Evolutionary conservation across 53 echinoderm and acorn worm genomes (phyloP).

Genomic region (Temnopleurus reevesii): DNA sequence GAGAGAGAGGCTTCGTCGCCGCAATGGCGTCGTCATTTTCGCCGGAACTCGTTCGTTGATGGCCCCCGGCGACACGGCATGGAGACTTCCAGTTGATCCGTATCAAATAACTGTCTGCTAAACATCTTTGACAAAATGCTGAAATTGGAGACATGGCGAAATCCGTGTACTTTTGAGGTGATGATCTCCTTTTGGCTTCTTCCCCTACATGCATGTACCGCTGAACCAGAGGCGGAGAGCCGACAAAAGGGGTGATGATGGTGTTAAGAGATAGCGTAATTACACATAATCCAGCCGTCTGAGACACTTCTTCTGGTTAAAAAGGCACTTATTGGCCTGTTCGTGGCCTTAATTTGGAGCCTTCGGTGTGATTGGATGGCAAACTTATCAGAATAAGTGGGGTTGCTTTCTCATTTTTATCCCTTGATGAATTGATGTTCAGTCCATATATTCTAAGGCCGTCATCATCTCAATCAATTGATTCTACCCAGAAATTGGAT

Average conservation of each 20-base stretch:
- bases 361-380: not conserved
- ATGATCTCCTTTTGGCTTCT: not conserved
- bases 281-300: conserved; percentile 34
- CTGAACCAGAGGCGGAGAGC: conserved; percentile 25
- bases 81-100: conserved; percentile 41
- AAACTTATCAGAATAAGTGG: not conserved
- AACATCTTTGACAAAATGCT: not conserved
- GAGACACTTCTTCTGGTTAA: conserved; percentile 14
- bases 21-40: conserved; percentile 13
- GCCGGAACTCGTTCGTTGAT: conserved; percentile 27
- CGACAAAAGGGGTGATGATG: conserved; percentile 13
- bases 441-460: too few relatives aligned
- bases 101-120: conserved; percentile 52
- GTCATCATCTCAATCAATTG: too few relatives aligned
- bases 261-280: conserved; percentile 43
- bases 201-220: not conserved
- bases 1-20: conserved; percentile 35
- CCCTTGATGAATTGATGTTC: not conserved
- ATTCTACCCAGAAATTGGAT: too few relatives aligned
- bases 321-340: conserved; percentile 12
- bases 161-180: conserved; percentile 44
- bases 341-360: conserved; percentile 23
- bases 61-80: conserved; percentile 55
- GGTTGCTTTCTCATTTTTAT: not conserved
- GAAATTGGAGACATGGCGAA: conserved; percentile 10